Percentiles rank a stretch among this genome's conserved stretches.
Conservation (phyloP, 2,888 invertebrate genomes). For the Brachynemurus nebulosus region DNA sequence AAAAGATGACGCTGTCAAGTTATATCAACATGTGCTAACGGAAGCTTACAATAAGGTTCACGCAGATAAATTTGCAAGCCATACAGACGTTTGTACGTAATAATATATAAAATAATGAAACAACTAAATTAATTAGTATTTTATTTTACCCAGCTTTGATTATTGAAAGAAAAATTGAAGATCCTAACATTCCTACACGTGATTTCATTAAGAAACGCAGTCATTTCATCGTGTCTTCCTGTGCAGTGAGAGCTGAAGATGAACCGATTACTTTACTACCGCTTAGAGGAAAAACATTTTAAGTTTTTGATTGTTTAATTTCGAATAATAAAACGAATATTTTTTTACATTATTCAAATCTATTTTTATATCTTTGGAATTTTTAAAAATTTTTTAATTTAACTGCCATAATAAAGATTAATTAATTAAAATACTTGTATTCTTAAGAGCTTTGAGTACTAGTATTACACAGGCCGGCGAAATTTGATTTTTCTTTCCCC, state of each 20-base stretch:
- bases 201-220: background rate
- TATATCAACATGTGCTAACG: slow-evolving; percentile 2
- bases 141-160: slow-evolving; percentile 1
- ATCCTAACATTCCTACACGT: slow-evolving; percentile 1
- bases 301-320: background rate
- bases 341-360: no score
- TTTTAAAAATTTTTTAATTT: no score
- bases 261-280: background rate
- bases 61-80: background rate
- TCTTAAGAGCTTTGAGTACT: no score
- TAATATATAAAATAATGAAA: background rate
- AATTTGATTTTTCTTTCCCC: no score
- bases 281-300: background rate
- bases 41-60: slow-evolving; percentile 1
- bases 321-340: no score
- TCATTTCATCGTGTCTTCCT: background rate
- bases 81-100: background rate
- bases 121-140: background rate
- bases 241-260: slow-evolving; percentile 1
- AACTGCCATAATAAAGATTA: no score
- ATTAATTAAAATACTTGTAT: no score
- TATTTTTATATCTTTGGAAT: no score
- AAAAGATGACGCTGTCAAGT: background rate
- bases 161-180: background rate
- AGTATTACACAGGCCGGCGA: no score